phyloP scores from a whole-genome alignment of 2,888 invertebrate genomes.

The Cristatella mucedo region DNA sequence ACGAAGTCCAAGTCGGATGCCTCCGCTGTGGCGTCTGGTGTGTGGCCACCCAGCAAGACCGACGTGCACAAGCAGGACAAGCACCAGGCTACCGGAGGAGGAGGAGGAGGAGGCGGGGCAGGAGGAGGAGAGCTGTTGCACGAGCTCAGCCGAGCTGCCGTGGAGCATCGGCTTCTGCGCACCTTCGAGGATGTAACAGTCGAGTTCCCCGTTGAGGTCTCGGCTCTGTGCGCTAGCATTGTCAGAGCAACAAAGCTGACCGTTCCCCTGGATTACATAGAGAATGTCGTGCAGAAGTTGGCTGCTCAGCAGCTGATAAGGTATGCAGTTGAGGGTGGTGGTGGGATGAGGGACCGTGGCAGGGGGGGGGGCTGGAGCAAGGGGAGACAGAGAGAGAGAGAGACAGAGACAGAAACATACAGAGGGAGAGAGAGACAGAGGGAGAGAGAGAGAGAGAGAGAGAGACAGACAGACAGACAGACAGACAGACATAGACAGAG shows the following conservation, averaged over 20 bases:
- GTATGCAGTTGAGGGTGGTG: constrained; percentile 14
- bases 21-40: not conserved
- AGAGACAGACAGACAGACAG: no score
- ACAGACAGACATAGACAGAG: no score
- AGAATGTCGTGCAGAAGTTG: constrained; percentile 59
- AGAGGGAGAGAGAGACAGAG: no score
- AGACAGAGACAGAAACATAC: no score
- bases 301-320: constrained; percentile 56
- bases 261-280: constrained; percentile 48
- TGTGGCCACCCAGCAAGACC: not conserved
- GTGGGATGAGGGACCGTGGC: not conserved
- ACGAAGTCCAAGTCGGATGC: constrained; percentile 1
- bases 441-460: no score
- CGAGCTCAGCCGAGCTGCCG: constrained; percentile 42
- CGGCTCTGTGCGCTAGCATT: constrained; percentile 47
- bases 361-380: no score
- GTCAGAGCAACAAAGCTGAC: constrained; percentile 42
- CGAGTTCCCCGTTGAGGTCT: constrained; percentile 54
- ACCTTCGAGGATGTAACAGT: constrained; percentile 53
- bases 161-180: constrained; percentile 50
- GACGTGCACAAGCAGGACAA: constrained; percentile 9
- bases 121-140: not conserved
- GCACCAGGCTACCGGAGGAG: constrained; percentile 4
- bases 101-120: no score
- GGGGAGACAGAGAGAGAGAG: no score